These are phyloP conservation scores for Drosophila mojavensis DNA, from an alignment of 1,140 invertebrate species.

Conservation along the genomic window DNA sequence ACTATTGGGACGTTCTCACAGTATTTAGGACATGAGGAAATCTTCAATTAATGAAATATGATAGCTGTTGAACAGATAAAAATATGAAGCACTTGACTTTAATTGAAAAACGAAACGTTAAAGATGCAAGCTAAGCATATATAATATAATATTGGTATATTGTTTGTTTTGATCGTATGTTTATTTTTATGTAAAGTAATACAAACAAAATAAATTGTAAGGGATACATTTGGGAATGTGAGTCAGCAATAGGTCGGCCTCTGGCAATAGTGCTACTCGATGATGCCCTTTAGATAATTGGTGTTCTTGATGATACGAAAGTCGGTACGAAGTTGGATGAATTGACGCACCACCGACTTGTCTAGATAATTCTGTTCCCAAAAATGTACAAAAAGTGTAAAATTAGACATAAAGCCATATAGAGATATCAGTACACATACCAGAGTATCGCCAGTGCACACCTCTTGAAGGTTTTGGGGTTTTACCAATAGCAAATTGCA, in stretches of 20 bases:
- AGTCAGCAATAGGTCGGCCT: conserved; percentile 39
- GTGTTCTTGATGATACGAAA: conserved; percentile 78
- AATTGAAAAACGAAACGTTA: conserved; percentile 64
- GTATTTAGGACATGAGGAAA: conserved; percentile 25
- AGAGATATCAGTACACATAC: conserved; percentile 85
- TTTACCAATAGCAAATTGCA: conserved; percentile 98
- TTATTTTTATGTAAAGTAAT: conserved; percentile 44
- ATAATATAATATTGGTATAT: conserved; percentile 1
- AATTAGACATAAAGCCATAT: background rate
- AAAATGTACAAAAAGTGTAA: conserved; percentile 54
- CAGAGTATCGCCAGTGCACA: conserved; percentile 96
- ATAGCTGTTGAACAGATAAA: conserved; percentile 58
- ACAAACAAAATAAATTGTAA: conserved; percentile 36
- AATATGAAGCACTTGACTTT: conserved; percentile 59
- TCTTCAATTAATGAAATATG: conserved; percentile 25
- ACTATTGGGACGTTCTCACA: conserved; percentile 20
- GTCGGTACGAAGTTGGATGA: conserved; percentile 96
- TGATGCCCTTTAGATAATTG: conserved; percentile 78
- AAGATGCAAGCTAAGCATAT: background rate
- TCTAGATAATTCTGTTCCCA: conserved; percentile 92
- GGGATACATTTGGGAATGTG: conserved; percentile 65
- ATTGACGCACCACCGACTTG: conserved; percentile 93
- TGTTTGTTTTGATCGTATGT: conserved; percentile 50
- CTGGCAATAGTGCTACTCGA: conserved; percentile 57
- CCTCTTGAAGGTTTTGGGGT: conserved; percentile 97